Evolutionary conservation across 2,797 vertebrate genomes (phyloP).

Genomic region (Onychomys arenicola): DNA sequence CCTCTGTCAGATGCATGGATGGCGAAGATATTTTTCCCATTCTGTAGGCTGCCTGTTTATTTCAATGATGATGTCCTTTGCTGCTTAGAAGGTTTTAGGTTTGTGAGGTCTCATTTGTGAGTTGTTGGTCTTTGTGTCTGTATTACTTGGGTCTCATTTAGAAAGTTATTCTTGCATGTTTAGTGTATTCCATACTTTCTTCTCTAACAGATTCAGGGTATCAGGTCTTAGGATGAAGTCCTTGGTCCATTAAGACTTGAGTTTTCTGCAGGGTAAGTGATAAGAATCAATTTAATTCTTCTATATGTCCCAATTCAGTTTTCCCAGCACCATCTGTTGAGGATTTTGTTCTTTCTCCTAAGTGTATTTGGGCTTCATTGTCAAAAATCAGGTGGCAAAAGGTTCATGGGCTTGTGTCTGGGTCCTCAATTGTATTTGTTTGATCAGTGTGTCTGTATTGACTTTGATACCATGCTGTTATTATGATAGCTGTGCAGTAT

Average conservation of each 20-base stretch:
- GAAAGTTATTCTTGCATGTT: background rate
- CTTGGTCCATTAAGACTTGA: background rate
- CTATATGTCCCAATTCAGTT: background rate
- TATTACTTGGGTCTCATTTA: background rate
- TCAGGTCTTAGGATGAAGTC: background rate
- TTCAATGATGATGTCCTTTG: background rate
- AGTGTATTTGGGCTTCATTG: background rate
- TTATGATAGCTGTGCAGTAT: background rate
- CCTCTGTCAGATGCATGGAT: background rate
- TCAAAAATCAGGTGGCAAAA: background rate
- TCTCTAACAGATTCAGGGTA: background rate
- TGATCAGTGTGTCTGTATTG: background rate
- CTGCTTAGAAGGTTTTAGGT: background rate
- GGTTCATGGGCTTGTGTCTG: background rate
- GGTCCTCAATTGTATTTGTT: background rate
- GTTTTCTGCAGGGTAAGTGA: background rate
- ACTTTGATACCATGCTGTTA: background rate
- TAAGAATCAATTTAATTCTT: background rate
- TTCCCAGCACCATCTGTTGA: background rate
- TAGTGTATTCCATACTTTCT: background rate
- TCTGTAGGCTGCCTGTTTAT: background rate
- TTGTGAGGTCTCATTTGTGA: background rate
- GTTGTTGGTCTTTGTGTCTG: background rate
- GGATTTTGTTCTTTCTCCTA: background rate
- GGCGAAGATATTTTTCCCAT: background rate